A percentile compares a stretch with the other conserved stretches of the same genome.
phyloP scores from a whole-genome alignment of 2,797 vertebrate genomes.

The Setipinna tenuifilis region DNA sequence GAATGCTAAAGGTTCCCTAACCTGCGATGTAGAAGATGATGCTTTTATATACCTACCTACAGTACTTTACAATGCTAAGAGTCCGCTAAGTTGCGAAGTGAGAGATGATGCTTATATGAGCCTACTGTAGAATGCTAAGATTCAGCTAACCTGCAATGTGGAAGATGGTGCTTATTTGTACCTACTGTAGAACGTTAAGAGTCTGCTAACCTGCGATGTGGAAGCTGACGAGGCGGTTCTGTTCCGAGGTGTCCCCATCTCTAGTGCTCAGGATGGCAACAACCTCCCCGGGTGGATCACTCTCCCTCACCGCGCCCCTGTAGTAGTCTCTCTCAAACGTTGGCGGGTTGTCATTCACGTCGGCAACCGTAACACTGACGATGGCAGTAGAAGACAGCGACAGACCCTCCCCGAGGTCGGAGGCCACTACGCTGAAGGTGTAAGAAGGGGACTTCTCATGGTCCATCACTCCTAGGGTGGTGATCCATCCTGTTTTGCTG shows the following conservation, averaged over 20 bases:
- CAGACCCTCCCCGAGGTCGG: conserved; percentile 85
- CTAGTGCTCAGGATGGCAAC: conserved; percentile 88
- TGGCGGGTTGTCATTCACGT: conserved; percentile 94
- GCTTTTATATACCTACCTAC: background rate
- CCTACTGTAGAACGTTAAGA: conserved; percentile 1
- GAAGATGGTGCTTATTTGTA: conserved; percentile 56
- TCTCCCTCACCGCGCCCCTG: conserved; percentile 90
- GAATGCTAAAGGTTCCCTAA: no score
- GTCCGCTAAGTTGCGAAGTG: conserved; percentile 87
- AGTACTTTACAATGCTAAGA: conserved; percentile 9
- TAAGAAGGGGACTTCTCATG: conserved; percentile 85
- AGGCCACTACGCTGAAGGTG: conserved; percentile 84
- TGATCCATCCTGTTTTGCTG: conserved; percentile 95
- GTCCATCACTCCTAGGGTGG: conserved; percentile 85
- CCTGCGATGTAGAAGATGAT: no score
- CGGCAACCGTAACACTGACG: conserved; percentile 87
- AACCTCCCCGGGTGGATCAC: conserved; percentile 87
- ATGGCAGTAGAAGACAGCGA: conserved; percentile 83
- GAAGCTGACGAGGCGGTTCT: conserved; percentile 87
- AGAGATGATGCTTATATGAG: no score
- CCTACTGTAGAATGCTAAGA: conserved; percentile 3
- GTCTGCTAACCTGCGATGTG: conserved; percentile 87
- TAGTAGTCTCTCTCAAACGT: conserved; percentile 89
- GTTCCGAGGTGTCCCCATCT: conserved; percentile 87
- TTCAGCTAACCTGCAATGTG: conserved; percentile 87